A percentile compares a stretch with the other conserved stretches of the same genome.
Conservation (phyloP, 2,888 invertebrate genomes). For the Melinopterus prodromus region DNA sequence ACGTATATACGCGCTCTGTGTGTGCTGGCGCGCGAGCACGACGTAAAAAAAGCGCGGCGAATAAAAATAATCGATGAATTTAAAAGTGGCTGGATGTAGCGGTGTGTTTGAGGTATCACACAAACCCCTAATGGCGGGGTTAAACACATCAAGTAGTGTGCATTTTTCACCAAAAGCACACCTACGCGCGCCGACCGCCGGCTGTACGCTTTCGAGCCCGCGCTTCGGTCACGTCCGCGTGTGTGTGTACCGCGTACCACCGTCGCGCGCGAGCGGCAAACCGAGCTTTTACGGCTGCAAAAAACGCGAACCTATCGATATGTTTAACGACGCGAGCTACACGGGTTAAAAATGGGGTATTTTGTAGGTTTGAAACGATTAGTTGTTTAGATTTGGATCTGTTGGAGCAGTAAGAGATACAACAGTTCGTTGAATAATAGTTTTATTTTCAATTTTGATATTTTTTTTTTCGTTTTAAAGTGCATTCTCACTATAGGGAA, state of each 20-base stretch:
- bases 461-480: no score
- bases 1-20: not conserved
- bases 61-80: conserved; percentile 51
- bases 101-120: conserved; percentile 61
- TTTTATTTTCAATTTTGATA: no score
- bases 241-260: conserved; percentile 12
- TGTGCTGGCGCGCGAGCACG: not conserved
- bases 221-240: not conserved
- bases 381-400: no score
- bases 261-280: not conserved
- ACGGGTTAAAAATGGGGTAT: no score
- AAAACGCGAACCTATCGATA: not conserved
- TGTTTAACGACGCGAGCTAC: not conserved
- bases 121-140: conserved; percentile 60
- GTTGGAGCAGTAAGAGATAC: no score
- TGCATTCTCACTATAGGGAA: no score
- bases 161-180: conserved; percentile 58
- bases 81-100: conserved; percentile 52
- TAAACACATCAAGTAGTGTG: conserved; percentile 61
- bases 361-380: no score
- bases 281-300: not conserved
- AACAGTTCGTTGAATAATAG: no score
- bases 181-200: conserved; percentile 33
- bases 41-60: conserved; percentile 17
- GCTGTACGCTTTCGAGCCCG: not conserved